A percentile compares a stretch with the other conserved stretches of the same genome.
Conservation (phyloP, 2,113 vertebrate species). For the Salvelinus sp. region DNA sequence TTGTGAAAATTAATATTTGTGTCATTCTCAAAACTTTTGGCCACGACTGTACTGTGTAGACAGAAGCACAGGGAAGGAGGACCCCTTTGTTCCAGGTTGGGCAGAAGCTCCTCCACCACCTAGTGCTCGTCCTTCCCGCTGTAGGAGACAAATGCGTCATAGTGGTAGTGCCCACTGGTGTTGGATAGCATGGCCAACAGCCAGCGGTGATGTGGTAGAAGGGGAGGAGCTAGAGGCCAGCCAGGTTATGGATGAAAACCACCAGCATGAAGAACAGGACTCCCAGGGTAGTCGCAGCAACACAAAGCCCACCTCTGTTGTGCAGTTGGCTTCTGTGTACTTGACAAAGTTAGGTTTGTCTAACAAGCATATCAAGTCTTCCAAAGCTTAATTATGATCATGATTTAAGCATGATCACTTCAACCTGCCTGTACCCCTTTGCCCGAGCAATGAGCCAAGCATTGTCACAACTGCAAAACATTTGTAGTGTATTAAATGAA, state of each 20-base stretch:
- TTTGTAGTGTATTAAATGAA: neutral
- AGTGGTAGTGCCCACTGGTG: too few species aligned
- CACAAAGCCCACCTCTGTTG: neutral
- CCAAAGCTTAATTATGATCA: neutral
- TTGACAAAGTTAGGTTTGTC: neutral
- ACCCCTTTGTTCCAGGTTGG: slow-evolving; percentile 44
- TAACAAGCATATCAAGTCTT: neutral
- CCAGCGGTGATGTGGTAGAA: neutral
- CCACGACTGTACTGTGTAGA: slow-evolving; percentile 54
- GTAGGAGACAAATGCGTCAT: slow-evolving; percentile 69
- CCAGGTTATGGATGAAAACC: slow-evolving; percentile 14
- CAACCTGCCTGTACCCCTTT: neutral
- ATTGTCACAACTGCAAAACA: slow-evolving; percentile 8
- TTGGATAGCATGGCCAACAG: neutral
- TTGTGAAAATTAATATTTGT: too few species aligned
- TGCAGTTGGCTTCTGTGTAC: neutral
- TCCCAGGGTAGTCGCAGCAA: neutral
- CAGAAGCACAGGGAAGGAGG: slow-evolving; percentile 60
- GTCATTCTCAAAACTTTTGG: too few species aligned
- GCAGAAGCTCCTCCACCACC: slow-evolving; percentile 65
- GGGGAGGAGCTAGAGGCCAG: neutral
- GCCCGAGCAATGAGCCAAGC: neutral
- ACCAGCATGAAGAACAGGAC: slow-evolving; percentile 40
- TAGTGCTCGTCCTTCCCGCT: slow-evolving; percentile 62
- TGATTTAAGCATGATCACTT: neutral